Base-by-base conservation (phyloP, 2,888 invertebrate genomes). In the Orchestes rusci region DNA sequence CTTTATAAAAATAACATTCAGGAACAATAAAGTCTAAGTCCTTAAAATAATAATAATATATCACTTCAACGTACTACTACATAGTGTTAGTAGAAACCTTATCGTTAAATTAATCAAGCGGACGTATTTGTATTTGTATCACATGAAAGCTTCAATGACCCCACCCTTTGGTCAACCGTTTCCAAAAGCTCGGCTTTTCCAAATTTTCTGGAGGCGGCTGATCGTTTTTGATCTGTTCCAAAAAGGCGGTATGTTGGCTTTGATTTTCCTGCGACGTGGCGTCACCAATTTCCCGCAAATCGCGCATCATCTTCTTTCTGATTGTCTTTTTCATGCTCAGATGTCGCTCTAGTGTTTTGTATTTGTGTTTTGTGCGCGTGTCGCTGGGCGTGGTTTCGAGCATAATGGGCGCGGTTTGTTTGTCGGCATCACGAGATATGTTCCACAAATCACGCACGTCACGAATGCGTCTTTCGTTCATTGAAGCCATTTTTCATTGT, bases 271-370 rank as follows among this genome's bases (percentile, higher is more conserved):
- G 45, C 7, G 59, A 58, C 13, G 62, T 59, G 1, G 65, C 67
- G 50, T 68, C 69, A 1, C 69, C 69, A 19, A 70, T 70, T 56
- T 86, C 85, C 61, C 84, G 80, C 56, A 87, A 73, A 66, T 86
- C 86, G 20, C 87, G 73, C 84, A 86, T 87, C 62, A 87, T 86
- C 70, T 86, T 86, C 71, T 85, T 86, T 56, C 86, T 71, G 55
- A 87, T 86, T 13, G 86, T 87, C 65, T 87, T 87, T 72, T 88
- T 87, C 87, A 87, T 87, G 63, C 86, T 86, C 58, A 88, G 74
- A 66, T 87, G 86, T 56, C 86, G 72, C 62, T 88, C 87, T 30
- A 87, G 67, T 15, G 86, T 86, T 62, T 81, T 79, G 67, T 75
- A 80, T 62, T 83, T 82, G 54, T 83, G 81, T 59, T 81, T 81